phyloP scores from a whole-genome alignment of 2,888 invertebrate species.

The Disparrhopalites patrizii region DNA sequence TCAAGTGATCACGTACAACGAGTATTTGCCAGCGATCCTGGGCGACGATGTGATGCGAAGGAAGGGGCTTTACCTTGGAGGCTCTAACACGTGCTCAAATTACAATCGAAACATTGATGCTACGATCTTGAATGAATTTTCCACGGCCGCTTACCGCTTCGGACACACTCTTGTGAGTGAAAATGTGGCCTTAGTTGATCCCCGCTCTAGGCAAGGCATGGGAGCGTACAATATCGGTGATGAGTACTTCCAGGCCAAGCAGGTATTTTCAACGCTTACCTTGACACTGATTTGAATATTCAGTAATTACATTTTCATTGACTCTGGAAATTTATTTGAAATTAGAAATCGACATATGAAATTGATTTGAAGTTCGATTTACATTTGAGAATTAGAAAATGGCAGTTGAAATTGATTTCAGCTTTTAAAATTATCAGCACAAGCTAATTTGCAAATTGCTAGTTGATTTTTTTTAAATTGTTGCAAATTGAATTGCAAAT shows the following conservation, averaged over 20 bases:
- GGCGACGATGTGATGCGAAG: conserved; percentile 34
- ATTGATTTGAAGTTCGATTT: too few relatives aligned
- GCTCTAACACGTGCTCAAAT: conserved; percentile 2
- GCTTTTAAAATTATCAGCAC: too few relatives aligned
- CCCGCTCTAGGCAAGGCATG: neutral
- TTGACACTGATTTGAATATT: neutral
- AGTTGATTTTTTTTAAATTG: too few relatives aligned
- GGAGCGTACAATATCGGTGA: conserved; percentile 35
- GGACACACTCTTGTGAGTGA: conserved; percentile 43
- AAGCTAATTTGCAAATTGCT: too few relatives aligned
- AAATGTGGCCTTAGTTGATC: conserved; percentile 27
- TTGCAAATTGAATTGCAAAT: too few relatives aligned
- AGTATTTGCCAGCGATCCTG: conserved; percentile 46
- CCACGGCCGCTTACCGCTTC: conserved; percentile 48
- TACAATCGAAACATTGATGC: conserved; percentile 39
- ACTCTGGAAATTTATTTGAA: too few relatives aligned
- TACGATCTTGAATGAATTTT: conserved; percentile 44
- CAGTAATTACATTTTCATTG: neutral
- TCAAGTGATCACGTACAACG: conserved; percentile 44
- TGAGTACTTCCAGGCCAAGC: conserved; percentile 39
- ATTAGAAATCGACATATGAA: too few relatives aligned
- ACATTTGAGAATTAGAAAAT: too few relatives aligned
- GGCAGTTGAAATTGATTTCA: too few relatives aligned
- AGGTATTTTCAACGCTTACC: conserved; percentile 22
- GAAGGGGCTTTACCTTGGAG: conserved; percentile 25